Conservation (phyloP, 2,797 vertebrate species). For the Leuciscus waleckii region DNA sequence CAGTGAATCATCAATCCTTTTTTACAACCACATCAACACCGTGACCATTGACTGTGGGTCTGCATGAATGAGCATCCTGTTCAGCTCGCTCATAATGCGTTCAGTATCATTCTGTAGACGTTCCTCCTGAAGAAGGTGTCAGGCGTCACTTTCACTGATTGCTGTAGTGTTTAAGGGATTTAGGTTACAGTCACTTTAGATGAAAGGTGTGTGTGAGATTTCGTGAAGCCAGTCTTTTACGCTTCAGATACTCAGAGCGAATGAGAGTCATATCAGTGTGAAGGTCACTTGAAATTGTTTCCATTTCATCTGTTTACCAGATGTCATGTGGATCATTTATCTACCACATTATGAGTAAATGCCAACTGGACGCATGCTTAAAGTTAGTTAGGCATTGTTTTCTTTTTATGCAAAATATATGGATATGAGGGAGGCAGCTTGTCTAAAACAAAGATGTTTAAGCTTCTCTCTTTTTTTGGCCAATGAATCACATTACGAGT, state of each 20-base stretch:
- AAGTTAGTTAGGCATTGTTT: not conserved
- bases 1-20: conserved; percentile 38
- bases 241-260: not conserved
- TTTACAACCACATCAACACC: conserved; percentile 33
- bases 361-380: not conserved
- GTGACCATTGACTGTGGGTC: not conserved
- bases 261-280: not conserved
- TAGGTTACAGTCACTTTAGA: not conserved
- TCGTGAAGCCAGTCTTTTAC: not conserved
- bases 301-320: not conserved
- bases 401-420: conserved; percentile 1
- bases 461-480: not conserved
- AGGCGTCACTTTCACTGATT: not conserved
- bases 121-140: not conserved
- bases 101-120: not conserved
- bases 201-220: not conserved
- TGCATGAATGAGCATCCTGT: conserved; percentile 64
- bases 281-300: conserved; percentile 13
- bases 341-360: not conserved
- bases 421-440: not conserved
- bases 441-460: not conserved
- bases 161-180: not conserved
- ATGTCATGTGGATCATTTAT: not conserved
- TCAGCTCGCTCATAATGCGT: conserved; percentile 30
- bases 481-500: not conserved